Evolutionary conservation across 92 coral and sea anemone genomes (phyloP).

Genomic region (Chrysogorgia sp.): DNA sequence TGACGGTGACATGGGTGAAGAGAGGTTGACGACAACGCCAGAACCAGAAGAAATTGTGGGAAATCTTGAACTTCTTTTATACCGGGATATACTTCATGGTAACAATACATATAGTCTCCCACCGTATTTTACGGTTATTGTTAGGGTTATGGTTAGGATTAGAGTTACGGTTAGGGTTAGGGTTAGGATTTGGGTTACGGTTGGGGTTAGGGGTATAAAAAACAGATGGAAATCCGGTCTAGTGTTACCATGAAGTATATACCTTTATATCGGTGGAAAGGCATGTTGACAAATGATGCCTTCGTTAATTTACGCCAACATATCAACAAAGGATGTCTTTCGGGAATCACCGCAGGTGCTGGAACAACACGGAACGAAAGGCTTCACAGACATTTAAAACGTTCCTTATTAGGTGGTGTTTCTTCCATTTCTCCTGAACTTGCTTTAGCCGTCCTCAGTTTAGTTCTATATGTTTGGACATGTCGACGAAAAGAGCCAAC

Average conservation of each 20-base stretch:
- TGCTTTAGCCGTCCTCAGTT: conserved; percentile 60
- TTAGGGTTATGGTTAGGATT: too few species aligned
- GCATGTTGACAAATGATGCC: conserved; percentile 12
- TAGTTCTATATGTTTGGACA: conserved; percentile 60
- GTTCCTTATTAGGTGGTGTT: conserved; percentile 62
- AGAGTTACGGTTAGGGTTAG: too few species aligned
- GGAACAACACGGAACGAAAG: conserved; percentile 68
- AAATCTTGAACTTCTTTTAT: conserved; percentile 58
- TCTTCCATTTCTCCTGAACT: conserved; percentile 66
- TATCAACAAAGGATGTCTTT: too few species aligned
- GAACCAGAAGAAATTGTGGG: conserved; percentile 57
- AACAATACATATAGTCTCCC: too few species aligned
- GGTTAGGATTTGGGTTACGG: too few species aligned
- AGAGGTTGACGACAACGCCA: conserved; percentile 54
- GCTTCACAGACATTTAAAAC: too few species aligned
- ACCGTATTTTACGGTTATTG: too few species aligned
- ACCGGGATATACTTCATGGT: too few species aligned
- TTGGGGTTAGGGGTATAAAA: too few species aligned
- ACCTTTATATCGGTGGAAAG: conserved; percentile 43
- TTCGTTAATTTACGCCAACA: conserved; percentile 57
- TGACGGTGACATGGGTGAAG: conserved; percentile 58
- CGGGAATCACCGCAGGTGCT: conserved; percentile 61
- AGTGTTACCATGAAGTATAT: too few species aligned
- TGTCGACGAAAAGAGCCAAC: conserved; percentile 23
- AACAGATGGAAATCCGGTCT: too few species aligned